Evolutionary conservation across 37 sponge, comb jelly and placozoan genomes (phyloP), one percentile per base, ranked within the genome.

Genomic region (Eunapius fragilis): DNA sequence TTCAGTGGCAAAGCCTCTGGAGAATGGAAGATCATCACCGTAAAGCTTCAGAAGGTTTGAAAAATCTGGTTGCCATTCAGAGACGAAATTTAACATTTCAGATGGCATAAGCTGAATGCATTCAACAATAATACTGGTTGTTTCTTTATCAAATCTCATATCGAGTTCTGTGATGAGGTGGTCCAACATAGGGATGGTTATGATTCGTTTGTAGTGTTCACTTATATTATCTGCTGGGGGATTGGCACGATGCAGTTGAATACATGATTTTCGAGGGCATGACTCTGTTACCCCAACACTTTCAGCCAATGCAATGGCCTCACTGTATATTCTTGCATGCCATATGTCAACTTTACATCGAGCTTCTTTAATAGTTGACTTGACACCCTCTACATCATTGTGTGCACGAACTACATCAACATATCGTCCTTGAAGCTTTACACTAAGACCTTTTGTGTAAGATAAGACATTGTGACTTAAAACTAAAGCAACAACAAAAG

Each of bases 361-460:
- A 10, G 48, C 74, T 31, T n/a, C 70, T 33, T 78, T 82, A 30
- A 90, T 11, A 25, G 81, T 48, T 27, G 70, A 32, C 68, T 37
- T 90, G 0, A 90, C 91, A 9, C 76, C 30, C 28, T 87, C 81
- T 36, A 93, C 70, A 3, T 94, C 89, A 36, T 58, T 28, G 37
- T 91, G 79, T 23, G 94, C 89, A 32, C 82, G 47, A 49, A 75
- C 86, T 67, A 94, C 69, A 84, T 91, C 92, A 26, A 82, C 73
- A 69, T 84, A 84, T 0, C 80, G 68, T 24, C 85, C 87, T 73
- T 92, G 95, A 3, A 95, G 85, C 50, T 84, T 74, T 1, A 87
- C 71, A 70, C 86, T 95, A 11, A 92, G 87, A 28, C 87, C 90
- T 70, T 92, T 88, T 34, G 88, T 88, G 74, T 85, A 88, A 45